Conservation (phyloP, 2,113 vertebrate species). For the Apaloderma vittatum region DNA sequence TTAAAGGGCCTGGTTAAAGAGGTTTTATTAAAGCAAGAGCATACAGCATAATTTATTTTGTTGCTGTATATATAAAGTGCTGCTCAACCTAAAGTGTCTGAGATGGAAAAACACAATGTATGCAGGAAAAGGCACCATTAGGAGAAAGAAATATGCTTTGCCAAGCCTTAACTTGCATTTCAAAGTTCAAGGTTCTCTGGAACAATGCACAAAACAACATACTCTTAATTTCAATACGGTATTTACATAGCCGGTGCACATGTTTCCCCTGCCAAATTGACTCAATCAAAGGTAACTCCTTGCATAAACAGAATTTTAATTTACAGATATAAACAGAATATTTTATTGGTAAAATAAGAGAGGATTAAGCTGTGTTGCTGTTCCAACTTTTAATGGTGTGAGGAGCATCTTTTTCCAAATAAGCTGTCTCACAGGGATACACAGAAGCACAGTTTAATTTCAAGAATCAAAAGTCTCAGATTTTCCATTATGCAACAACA, state of each 20-base stretch:
- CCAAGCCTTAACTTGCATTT: not conserved
- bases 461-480: not conserved
- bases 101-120: constrained; percentile 27
- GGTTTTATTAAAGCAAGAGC: constrained; percentile 43
- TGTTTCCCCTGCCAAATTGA: not conserved
- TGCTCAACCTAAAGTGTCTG: constrained; percentile 35
- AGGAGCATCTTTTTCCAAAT: not conserved
- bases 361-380: not conserved
- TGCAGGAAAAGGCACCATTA: not conserved
- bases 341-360: not conserved
- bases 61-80: constrained; percentile 36
- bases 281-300: not conserved
- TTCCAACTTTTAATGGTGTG: not conserved
- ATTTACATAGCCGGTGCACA: not conserved
- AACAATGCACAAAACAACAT: not conserved
- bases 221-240: not conserved
- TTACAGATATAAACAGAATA: not conserved
- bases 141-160: not conserved
- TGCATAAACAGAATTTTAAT: not conserved
- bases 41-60: constrained; percentile 19
- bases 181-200: not conserved
- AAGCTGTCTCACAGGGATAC: not conserved
- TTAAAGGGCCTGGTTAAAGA: constrained; percentile 25
- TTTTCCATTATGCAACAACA: not conserved
- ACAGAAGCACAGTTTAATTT: not conserved